Percentiles rank a stretch among this genome's conserved stretches.
These are phyloP conservation scores for Oeneis ivallda DNA, from an alignment of 2,888 invertebrate species.

Conservation along the genomic window DNA sequence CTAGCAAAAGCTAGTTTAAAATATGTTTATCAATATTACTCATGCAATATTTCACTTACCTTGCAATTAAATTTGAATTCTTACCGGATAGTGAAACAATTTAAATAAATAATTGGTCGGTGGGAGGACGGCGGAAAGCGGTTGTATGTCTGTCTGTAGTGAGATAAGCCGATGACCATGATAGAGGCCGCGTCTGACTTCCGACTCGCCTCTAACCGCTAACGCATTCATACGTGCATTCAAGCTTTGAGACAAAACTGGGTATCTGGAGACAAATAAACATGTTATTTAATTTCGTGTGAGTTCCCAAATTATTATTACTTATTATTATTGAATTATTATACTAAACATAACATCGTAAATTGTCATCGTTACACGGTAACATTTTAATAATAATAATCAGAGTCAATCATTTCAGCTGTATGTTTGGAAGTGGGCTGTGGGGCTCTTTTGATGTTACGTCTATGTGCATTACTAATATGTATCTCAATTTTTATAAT, in stretches of 20 bases:
- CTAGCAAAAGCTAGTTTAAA: neutral
- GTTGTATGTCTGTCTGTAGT: conserved; percentile 40
- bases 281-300: neutral
- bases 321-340: neutral
- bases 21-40: neutral
- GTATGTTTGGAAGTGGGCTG: neutral
- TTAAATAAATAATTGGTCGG: conserved; percentile 23
- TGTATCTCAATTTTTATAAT: too few relatives aligned
- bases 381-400: neutral
- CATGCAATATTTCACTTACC: conserved; percentile 4
- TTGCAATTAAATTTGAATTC: conserved; percentile 8
- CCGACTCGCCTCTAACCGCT: conserved; percentile 46
- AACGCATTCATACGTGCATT: conserved; percentile 20
- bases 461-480: too few relatives aligned
- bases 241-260: conserved; percentile 15
- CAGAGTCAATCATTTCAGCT: neutral
- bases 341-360: neutral
- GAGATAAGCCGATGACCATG: conserved; percentile 53
- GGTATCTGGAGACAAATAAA: conserved; percentile 4
- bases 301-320: neutral
- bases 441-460: too few relatives aligned
- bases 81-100: conserved; percentile 18
- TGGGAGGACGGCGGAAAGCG: conserved; percentile 38
- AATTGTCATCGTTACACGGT: too few relatives aligned
- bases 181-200: conserved; percentile 51